Evolutionary conservation across 1,140 invertebrate species (phyloP).

Genomic region (Thalassaphorura encarpata): DNA sequence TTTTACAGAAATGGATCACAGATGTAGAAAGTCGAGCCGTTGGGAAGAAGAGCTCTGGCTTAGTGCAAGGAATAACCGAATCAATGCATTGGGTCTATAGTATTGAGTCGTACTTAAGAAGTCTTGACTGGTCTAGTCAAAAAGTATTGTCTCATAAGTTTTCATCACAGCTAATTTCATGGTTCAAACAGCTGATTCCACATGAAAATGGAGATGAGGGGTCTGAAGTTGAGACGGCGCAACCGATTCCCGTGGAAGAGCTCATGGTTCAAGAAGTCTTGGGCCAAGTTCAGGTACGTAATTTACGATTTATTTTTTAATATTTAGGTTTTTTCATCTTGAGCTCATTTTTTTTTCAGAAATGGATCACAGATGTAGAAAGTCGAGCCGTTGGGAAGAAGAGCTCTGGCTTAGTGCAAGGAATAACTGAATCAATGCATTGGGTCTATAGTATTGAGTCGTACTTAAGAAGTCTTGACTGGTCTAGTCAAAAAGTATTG

Average conservation of each 20-base stretch:
- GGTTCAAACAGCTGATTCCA: slow-evolving; percentile 30
- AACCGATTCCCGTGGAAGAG: no score
- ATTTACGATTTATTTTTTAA: slow-evolving; percentile 10
- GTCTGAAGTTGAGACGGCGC: no score
- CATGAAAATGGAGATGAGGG: no score
- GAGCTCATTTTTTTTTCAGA: no score
- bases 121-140: slow-evolving; percentile 27
- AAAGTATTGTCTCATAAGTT: slow-evolving; percentile 26
- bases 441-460: slow-evolving; percentile 31
- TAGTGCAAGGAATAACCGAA: neutral
- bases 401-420: neutral
- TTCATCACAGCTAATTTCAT: slow-evolving; percentile 15
- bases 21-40: slow-evolving; percentile 4
- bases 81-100: slow-evolving; percentile 27
- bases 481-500: slow-evolving; percentile 27
- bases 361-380: slow-evolving; percentile 18
- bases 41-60: neutral
- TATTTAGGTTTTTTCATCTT: no score
- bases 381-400: neutral
- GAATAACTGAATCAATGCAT: slow-evolving; percentile 13
- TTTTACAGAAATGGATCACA: slow-evolving; percentile 23
- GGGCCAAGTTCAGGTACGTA: neutral
- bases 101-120: slow-evolving; percentile 30
- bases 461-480: slow-evolving; percentile 24
- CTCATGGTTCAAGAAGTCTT: no score